These are phyloP conservation scores for Spodoptera exigua DNA, from an alignment of 2,888 invertebrate genomes.

Conservation along the genomic window DNA sequence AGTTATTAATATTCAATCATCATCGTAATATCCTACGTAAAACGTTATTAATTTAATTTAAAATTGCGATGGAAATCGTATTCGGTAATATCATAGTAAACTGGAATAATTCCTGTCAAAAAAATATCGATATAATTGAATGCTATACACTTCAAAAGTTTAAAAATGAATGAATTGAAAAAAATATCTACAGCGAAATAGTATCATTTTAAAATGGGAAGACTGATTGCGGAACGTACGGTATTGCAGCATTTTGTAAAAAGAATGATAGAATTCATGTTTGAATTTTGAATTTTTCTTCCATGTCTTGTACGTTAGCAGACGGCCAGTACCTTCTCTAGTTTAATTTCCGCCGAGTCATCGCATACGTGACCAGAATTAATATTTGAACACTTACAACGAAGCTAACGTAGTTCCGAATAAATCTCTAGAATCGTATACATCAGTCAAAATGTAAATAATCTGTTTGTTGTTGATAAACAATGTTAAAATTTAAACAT, in stretches of 20 bases:
- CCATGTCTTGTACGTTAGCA: constrained; percentile 26
- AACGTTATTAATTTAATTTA: background rate
- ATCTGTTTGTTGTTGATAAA: background rate
- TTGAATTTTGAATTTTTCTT: constrained; percentile 24
- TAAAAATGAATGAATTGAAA: background rate
- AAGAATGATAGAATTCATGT: constrained; percentile 27
- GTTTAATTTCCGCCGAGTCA: constrained; percentile 66
- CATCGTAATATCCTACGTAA: background rate
- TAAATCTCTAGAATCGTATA: constrained; percentile 21
- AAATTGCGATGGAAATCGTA: too few species aligned
- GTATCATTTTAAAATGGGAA: background rate
- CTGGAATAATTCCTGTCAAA: too few species aligned
- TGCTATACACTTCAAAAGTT: background rate
- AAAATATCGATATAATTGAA: too few species aligned
- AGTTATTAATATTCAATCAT: background rate
- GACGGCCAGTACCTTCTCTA: constrained; percentile 46
- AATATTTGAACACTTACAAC: constrained; percentile 41
- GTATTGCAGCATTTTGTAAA: constrained; percentile 9
- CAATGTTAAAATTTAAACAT: background rate
- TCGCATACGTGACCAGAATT: constrained; percentile 58
- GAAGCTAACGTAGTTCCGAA: constrained; percentile 18
- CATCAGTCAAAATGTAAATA: constrained; percentile 5
- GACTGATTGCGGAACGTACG: background rate
- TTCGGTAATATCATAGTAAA: too few species aligned
- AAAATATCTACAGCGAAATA: background rate